Base-by-base conservation (phyloP, 2,888 invertebrate species). In the Synanthedon tipuliformis region DNA sequence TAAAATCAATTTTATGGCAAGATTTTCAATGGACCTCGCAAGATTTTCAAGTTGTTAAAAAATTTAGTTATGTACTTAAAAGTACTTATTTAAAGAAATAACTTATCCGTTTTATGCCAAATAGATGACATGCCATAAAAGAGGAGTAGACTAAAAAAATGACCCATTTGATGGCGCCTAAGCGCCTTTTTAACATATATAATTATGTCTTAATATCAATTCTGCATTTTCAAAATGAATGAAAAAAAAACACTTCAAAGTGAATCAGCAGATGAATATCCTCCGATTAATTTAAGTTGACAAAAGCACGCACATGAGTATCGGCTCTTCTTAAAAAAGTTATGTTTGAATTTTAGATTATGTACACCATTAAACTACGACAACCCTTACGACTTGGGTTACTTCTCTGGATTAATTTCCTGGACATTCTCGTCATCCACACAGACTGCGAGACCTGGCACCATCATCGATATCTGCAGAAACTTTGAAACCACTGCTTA, bases 351-450 rank as follows among this genome's bases (percentile, higher is more conserved):
- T 68, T 66, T n/a, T 63, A 86, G 86, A 50, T 57, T 84, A 48
- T 85, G 84, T 55, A n/a, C 15, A 0, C 74, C 75, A 1, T 57
- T 84, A 23, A 62, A 81, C 54, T 79, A 79, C 59, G 73, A 80
- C 11, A 67, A 76, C 45, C 66, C 57, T 0, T 76, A 72, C 50
- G 77, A 75, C 2, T 54, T 85, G 55, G 86, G 77, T 0, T 83
- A 79, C 58, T 85, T 86, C 63, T 68, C 78, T 1, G 87, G 81
- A 0, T 58, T 79, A 7, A 83, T 85, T 52, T 77, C 68, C 34
- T 86, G 86, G 87, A 64, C 77, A 0, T 86, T 86, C 60, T 85
- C 85, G 1, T 61, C 62, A 0, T 64, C 72, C 0, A 79, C 79
- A 45, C 86, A 86, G 56, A 54, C 54, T 3, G 84, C 86, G 1